These are phyloP conservation scores for Varecia variegata DNA, from an alignment of 2,797 vertebrate genomes.

Conservation along the genomic window DNA sequence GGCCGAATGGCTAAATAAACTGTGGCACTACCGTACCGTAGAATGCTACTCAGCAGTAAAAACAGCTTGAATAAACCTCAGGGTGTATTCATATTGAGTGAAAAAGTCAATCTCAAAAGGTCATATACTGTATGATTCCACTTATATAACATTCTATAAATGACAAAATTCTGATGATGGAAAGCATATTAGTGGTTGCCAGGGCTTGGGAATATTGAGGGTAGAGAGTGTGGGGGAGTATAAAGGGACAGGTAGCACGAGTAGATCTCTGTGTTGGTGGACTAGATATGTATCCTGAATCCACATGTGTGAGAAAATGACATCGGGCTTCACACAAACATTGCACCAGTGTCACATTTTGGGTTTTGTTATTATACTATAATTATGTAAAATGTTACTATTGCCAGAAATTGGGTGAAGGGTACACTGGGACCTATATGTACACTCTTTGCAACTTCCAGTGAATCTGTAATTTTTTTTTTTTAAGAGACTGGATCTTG, in stretches of 20 bases:
- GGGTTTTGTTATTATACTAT: not conserved
- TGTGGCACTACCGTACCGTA: no score
- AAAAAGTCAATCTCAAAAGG: not conserved
- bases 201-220: not conserved
- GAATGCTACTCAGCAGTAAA: not conserved
- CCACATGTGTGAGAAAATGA: not conserved
- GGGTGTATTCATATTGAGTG: not conserved
- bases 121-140: not conserved
- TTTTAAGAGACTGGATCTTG: no score
- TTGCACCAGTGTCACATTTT: not conserved
- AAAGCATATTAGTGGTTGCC: not conserved
- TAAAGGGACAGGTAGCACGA: not conserved
- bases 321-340: not conserved
- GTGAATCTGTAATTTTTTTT: not conserved
- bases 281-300: not conserved
- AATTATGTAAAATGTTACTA: not conserved
- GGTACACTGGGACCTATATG: not conserved
- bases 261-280: not conserved
- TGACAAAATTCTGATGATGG: not conserved
- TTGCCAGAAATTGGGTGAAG: not conserved
- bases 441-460: not conserved
- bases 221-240: not conserved
- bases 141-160: not conserved
- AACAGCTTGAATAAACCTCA: not conserved
- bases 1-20: not conserved